phyloP scores from a whole-genome alignment of 2,888 invertebrate genomes.

The Monochamus alternatus region DNA sequence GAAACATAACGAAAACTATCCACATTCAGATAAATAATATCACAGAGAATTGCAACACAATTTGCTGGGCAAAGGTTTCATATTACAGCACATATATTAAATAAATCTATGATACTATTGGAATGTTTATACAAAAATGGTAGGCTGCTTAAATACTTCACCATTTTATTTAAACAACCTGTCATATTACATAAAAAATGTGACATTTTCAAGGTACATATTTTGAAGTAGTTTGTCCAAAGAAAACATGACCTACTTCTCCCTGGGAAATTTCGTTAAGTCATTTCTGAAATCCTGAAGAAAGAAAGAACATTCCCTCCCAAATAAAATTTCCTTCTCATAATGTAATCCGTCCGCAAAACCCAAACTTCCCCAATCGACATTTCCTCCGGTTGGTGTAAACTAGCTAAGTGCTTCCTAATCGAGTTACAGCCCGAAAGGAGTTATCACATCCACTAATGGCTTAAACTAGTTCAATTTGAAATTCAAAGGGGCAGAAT shows the following conservation, averaged over 20 bases:
- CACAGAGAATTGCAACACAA: conserved; percentile 36
- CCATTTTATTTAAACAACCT: no score
- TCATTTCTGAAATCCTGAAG: no score
- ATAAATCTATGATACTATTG: no score
- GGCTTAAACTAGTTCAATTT: conserved; percentile 14
- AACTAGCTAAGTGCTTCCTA: conserved; percentile 28
- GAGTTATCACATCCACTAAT: conserved; percentile 18
- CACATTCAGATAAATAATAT: conserved; percentile 24
- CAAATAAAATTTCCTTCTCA: conserved; percentile 20
- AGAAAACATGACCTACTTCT: no score
- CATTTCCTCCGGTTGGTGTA: conserved; percentile 20
- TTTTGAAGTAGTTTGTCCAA: no score
- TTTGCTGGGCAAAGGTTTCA: conserved; percentile 18
- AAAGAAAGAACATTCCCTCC: no score
- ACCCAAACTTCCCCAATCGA: conserved; percentile 17
- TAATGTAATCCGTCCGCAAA: conserved; percentile 15
- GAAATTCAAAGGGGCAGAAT: conserved; percentile 7
- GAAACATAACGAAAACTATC: conserved; percentile 5
- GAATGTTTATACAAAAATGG: no score
- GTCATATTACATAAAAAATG: no score
- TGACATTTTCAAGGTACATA: no score
- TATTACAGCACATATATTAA: background rate
- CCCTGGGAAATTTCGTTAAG: no score
- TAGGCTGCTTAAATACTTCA: no score
- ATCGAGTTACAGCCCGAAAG: conserved; percentile 24